phyloP scores from a whole-genome alignment of 2,797 vertebrate genomes.

The Rhynchotus rufescens region DNA sequence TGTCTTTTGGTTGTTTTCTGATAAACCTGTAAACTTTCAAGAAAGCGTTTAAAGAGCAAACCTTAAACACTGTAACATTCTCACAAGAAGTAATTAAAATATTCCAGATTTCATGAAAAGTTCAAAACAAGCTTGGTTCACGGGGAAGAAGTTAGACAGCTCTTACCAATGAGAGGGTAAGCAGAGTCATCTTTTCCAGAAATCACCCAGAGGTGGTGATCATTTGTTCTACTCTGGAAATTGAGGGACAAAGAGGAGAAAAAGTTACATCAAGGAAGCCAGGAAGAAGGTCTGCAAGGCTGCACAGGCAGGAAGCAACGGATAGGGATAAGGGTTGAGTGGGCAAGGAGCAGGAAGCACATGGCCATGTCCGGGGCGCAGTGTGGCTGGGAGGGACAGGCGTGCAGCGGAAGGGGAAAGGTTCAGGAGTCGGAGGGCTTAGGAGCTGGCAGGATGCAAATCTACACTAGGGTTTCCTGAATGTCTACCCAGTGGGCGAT shows the following conservation, averaged over 20 bases:
- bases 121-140: not conserved
- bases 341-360: not conserved
- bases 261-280: not conserved
- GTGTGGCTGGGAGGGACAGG: rapidly evolving
- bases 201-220: conserved; percentile 82
- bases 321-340: not conserved
- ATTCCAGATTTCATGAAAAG: not conserved
- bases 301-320: not conserved
- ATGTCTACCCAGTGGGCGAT: not conserved
- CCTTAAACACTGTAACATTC: not conserved
- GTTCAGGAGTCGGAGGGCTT: not conserved
- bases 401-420: not conserved
- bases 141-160: not conserved
- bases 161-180: conserved; percentile 83
- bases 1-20: not conserved
- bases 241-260: not conserved
- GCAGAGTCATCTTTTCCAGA: conserved; percentile 78
- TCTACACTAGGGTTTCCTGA: not conserved
- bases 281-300: not conserved
- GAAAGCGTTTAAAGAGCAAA: not conserved
- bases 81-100: not conserved
- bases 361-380: not conserved
- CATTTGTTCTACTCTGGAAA: conserved; percentile 70
- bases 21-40: not conserved
- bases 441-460: not conserved